Evolutionary conservation across 2,888 invertebrate genomes (phyloP).

Genomic region (Volucella bombylans): DNA sequence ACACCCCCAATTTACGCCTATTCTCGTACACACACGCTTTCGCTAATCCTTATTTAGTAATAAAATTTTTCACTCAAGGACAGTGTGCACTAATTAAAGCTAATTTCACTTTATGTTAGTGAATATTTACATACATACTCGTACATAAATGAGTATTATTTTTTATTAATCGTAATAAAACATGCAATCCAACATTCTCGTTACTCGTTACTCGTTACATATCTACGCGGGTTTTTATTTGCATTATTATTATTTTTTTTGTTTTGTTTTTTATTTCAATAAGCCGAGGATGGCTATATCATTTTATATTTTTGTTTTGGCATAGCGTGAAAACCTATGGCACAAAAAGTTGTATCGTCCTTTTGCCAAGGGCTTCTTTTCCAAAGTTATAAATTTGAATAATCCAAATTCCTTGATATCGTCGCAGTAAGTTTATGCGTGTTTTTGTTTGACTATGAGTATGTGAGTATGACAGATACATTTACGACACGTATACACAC

Average conservation of each 20-base stretch:
- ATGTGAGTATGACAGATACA: not conserved
- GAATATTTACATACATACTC: constrained; percentile 33
- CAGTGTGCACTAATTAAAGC: constrained; percentile 67
- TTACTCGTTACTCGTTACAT: not conserved
- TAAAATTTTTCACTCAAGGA: constrained; percentile 56
- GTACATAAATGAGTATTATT: constrained; percentile 63
- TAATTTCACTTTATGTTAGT: constrained; percentile 60
- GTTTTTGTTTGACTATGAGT: constrained; percentile 56
- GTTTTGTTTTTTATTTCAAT: constrained; percentile 1
- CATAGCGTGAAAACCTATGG: not conserved
- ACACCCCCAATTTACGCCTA: constrained; percentile 35
- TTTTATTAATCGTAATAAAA: constrained; percentile 64
- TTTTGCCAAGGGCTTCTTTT: constrained; percentile 43
- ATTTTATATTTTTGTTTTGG: constrained; percentile 52
- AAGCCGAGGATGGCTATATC: constrained; percentile 36
- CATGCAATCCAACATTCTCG: constrained; percentile 55
- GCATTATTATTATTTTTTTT: too few species aligned
- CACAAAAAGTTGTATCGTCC: constrained; percentile 46
- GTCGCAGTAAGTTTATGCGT: constrained; percentile 64
- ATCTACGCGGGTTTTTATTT: not conserved
- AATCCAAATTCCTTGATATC: constrained; percentile 67
- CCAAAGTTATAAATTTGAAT: constrained; percentile 72
- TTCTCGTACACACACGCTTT: constrained; percentile 5
- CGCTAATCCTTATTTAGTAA: constrained; percentile 63
- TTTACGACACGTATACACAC: too few species aligned